These are phyloP conservation scores for Drosophila aff. DNA, from an alignment of 1,140 invertebrate genomes.

Conservation along the genomic window DNA sequence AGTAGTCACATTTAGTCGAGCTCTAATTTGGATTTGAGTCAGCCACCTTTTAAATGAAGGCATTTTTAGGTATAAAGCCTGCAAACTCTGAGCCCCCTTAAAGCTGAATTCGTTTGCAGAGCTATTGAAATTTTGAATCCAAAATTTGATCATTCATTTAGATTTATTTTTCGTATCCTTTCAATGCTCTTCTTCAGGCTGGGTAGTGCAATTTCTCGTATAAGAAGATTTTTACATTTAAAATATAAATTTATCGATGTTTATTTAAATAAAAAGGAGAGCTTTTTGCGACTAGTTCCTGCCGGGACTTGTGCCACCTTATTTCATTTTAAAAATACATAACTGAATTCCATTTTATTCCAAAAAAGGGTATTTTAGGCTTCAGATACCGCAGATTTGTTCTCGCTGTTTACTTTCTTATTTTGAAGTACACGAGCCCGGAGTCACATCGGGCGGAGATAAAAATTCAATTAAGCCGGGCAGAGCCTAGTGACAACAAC, in stretches of 20 bases:
- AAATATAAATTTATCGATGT: no score
- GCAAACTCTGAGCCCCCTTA: no score
- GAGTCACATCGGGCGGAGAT: slow-evolving; percentile 52
- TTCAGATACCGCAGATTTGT: not conserved
- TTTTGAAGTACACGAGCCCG: slow-evolving; percentile 10
- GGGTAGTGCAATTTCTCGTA: not conserved
- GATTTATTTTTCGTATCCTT: not conserved
- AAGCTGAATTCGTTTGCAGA: slow-evolving; percentile 10
- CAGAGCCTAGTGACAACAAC: slow-evolving; percentile 13
- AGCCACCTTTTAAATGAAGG: not conserved
- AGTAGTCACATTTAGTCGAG: not conserved
- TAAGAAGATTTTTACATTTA: not conserved
- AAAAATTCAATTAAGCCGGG: slow-evolving; percentile 75
- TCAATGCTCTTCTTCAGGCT: not conserved
- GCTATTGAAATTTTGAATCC: not conserved
- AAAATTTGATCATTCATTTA: slow-evolving; percentile 1
- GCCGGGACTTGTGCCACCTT: not conserved
- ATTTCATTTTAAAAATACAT: not conserved
- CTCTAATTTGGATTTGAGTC: not conserved
- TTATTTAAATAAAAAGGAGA: not conserved
- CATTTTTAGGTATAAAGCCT: not conserved
- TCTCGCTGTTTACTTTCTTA: not conserved
- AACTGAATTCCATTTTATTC: not conserved
- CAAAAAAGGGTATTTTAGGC: not conserved
- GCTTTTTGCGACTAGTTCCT: not conserved